Evolutionary conservation across 1,140 invertebrate species (phyloP).

Genomic region (Oreohelix idahoensis): DNA sequence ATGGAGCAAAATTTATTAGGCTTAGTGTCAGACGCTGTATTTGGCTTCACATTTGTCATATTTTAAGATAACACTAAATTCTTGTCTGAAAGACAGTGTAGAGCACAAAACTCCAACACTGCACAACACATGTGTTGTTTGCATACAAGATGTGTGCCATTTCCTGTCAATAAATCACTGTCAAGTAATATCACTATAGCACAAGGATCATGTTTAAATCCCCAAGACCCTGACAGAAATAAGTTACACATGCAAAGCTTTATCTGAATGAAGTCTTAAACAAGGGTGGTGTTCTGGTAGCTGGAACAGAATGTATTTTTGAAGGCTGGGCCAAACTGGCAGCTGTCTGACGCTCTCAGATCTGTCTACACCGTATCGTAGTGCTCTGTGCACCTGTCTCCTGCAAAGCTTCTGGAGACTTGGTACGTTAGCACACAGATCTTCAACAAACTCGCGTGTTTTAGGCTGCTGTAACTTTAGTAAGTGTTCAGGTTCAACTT

Average conservation of each 20-base stretch:
- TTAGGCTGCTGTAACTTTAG: not conserved
- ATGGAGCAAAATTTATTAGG: no score
- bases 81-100: no score
- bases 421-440: not conserved
- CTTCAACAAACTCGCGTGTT: not conserved
- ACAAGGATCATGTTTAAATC: no score
- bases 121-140: no score
- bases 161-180: no score
- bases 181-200: no score
- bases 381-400: not conserved
- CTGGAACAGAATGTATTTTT: not conserved
- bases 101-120: no score
- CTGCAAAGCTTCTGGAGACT: not conserved
- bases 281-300: not conserved
- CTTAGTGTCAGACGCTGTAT: no score
- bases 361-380: not conserved
- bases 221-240: no score
- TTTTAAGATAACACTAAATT: no score
- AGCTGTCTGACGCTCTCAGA: not conserved
- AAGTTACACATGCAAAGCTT: not conserved
- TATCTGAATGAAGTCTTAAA: not conserved
- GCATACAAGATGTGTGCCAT: no score
- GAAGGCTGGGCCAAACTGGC: not conserved
- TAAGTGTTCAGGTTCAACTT: not conserved
- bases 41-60: no score